phyloP scores from a whole-genome alignment of 2,888 invertebrate species.

The Temnothorax unifasciatus region DNA sequence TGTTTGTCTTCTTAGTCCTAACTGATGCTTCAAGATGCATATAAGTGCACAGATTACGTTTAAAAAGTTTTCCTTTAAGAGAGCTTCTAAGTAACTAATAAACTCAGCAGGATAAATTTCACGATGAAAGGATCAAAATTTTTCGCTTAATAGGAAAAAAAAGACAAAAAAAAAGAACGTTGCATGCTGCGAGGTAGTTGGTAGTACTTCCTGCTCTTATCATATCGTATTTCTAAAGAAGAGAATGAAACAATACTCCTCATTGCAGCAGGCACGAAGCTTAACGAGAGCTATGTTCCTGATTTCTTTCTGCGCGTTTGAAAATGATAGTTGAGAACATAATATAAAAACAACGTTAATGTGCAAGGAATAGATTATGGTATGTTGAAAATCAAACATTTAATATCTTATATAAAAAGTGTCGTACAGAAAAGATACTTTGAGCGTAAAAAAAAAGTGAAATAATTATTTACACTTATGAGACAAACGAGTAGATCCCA shows the following conservation, averaged over 20 bases:
- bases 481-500: slow-evolving; percentile 71
- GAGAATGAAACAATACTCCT: slow-evolving; percentile 66
- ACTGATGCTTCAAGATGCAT: slow-evolving; percentile 56
- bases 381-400: slow-evolving; percentile 81
- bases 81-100: slow-evolving; percentile 46
- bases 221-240: slow-evolving; percentile 76
- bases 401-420: slow-evolving; percentile 72
- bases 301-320: slow-evolving; percentile 76
- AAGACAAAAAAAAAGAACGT: slow-evolving; percentile 55
- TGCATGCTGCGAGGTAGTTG: slow-evolving; percentile 77
- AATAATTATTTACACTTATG: slow-evolving; percentile 74
- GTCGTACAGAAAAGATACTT: slow-evolving; percentile 70
- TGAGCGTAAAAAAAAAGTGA: slow-evolving; percentile 64
- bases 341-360: slow-evolving; percentile 68
- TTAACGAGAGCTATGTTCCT: slow-evolving; percentile 79
- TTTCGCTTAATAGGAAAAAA: slow-evolving; percentile 50
- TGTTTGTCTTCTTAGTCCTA: slow-evolving; percentile 60
- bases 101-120: slow-evolving; percentile 56
- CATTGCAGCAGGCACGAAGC: slow-evolving; percentile 74
- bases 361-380: slow-evolving; percentile 70
- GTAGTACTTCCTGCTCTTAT: slow-evolving; percentile 78
- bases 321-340: slow-evolving; percentile 71
- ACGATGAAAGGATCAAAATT: slow-evolving; percentile 60
- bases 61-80: slow-evolving; percentile 57
- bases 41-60: slow-evolving; percentile 51